phyloP scores from a whole-genome alignment of 2,888 invertebrate genomes.

The Xylocampa areola region DNA sequence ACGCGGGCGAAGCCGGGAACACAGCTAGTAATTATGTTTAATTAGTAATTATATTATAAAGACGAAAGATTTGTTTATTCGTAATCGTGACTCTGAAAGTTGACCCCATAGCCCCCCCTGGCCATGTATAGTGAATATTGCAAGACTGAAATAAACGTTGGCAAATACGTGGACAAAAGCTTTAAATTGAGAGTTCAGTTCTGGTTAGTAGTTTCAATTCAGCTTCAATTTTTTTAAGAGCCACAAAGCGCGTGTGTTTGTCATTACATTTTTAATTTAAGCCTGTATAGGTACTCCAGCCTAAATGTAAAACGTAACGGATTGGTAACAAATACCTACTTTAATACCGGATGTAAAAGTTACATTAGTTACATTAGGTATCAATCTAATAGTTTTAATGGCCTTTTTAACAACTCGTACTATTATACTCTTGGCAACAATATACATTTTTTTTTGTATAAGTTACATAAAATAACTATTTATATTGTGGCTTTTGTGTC shows the following conservation, averaged over 20 bases:
- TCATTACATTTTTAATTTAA: conserved; percentile 2
- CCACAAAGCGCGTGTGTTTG: not conserved
- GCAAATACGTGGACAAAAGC: no score
- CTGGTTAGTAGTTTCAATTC: not conserved
- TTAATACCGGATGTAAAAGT: not conserved
- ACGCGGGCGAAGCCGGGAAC: no score
- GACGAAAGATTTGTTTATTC: no score
- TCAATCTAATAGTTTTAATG: conserved; percentile 21
- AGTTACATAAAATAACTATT: not conserved
- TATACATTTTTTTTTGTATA: conserved; percentile 21
- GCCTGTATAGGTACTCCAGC: no score
- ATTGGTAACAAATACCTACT: not conserved
- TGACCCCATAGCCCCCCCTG: no score
- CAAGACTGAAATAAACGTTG: no score
- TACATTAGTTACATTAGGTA: conserved; percentile 5
- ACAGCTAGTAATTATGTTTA: no score
- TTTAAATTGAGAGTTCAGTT: no score
- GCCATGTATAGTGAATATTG: no score
- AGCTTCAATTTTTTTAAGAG: not conserved
- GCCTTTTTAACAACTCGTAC: conserved; percentile 13
- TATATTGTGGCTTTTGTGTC: no score
- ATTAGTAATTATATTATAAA: no score
- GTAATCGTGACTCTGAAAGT: no score
- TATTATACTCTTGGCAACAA: conserved; percentile 15
- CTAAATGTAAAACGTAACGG: conserved; percentile 8